These are phyloP conservation scores for Seladonia tumulorum DNA, from an alignment of 2,888 invertebrate genomes.

Conservation along the genomic window DNA sequence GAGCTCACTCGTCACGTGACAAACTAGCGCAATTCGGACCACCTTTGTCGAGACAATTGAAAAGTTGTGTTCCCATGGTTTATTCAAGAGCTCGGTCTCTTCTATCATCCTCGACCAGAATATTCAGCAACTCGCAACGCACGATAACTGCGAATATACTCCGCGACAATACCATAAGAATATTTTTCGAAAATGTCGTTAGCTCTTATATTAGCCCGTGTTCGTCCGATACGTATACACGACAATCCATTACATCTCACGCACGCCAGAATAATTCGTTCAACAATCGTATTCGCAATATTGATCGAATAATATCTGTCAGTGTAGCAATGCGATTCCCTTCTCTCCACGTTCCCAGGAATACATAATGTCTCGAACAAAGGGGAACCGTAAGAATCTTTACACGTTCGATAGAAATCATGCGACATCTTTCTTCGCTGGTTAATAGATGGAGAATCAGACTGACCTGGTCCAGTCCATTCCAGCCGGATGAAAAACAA, in stretches of 20 bases:
- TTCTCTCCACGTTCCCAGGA: constrained; percentile 9
- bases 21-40: constrained; percentile 57
- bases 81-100: constrained; percentile 54
- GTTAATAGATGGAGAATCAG: constrained; percentile 17
- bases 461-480: constrained; percentile 7
- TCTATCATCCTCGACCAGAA: constrained; percentile 20
- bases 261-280: neutral
- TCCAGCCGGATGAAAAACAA: neutral
- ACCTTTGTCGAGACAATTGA: constrained; percentile 47
- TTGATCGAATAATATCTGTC: neutral
- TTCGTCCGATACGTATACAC: no score
- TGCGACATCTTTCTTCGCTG: constrained; percentile 51
- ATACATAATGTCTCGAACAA: neutral
- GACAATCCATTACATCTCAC: no score
- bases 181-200: no score
- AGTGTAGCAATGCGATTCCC: neutral
- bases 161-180: neutral
- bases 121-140: constrained; percentile 29
- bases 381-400: constrained; percentile 20
- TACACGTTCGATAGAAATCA: constrained; percentile 53
- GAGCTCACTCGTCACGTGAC: constrained; percentile 56
- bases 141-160: neutral
- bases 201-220: no score
- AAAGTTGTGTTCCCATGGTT: constrained; percentile 57
- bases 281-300: neutral